Conservation (phyloP, 23 tunicate genomes). For the Phallusia fumigata region DNA sequence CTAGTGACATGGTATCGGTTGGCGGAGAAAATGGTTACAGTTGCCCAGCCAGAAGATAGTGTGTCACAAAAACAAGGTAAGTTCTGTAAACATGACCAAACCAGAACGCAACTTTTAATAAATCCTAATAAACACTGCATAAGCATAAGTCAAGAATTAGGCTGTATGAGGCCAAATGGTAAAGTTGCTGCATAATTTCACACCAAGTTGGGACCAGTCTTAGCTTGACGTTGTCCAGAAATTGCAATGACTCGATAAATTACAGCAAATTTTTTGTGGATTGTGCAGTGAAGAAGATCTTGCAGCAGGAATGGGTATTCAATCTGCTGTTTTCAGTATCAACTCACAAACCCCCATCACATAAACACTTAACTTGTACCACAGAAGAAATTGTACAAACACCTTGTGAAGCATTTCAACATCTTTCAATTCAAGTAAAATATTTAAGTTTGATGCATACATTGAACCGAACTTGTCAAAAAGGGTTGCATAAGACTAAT, state of each 20-base stretch:
- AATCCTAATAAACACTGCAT: no score
- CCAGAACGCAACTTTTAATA: no score
- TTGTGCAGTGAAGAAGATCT: background rate
- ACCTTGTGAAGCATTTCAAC: background rate
- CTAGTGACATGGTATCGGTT: background rate
- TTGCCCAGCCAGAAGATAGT: background rate
- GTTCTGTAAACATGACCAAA: no score
- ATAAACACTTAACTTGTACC: background rate
- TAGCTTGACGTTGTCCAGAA: no score
- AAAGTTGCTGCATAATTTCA: no score
- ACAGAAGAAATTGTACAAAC: background rate
- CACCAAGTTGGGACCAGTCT: no score
- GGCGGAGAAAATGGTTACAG: background rate
- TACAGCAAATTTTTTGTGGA: background rate
- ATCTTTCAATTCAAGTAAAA: background rate
- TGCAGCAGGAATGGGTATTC: slow-evolving; percentile 7
- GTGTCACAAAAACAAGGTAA: background rate
- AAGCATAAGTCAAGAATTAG: no score
- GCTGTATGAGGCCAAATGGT: background rate
- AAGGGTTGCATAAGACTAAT: no score
- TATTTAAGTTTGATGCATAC: background rate
- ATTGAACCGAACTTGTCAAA: no score
- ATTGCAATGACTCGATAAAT: no score
- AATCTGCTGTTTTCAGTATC: background rate
- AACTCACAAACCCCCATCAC: background rate